Evolutionary conservation across 2,888 invertebrate species (phyloP).

Genomic region (Pseudococcus viburni): DNA sequence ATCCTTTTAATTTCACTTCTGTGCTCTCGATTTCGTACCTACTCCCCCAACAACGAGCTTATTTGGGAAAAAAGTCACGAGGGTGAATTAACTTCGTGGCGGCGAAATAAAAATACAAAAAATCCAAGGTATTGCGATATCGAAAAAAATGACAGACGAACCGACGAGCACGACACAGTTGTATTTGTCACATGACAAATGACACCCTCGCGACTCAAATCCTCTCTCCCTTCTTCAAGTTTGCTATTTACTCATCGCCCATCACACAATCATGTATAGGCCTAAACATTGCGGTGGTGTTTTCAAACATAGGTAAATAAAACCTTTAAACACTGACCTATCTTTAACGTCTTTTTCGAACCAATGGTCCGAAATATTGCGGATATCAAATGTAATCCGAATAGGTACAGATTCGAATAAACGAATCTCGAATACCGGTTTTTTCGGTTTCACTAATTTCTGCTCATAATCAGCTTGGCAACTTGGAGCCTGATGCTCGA

Average conservation of each 20-base stretch:
- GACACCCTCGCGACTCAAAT: background rate
- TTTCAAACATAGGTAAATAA: background rate
- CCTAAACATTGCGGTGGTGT: background rate
- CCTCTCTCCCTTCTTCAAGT: background rate
- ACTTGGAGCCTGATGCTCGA: background rate
- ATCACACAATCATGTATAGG: background rate
- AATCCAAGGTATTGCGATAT: background rate
- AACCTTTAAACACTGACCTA: conserved; percentile 4
- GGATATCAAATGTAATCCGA: background rate
- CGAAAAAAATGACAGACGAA: background rate
- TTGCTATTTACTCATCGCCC: background rate
- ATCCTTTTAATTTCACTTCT: background rate
- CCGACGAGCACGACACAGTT: background rate
- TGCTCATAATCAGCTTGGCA: background rate
- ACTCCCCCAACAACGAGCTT: background rate
- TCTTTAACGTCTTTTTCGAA: conserved; percentile 24
- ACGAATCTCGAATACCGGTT: background rate
- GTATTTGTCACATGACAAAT: conserved; percentile 36
- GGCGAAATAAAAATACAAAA: background rate
- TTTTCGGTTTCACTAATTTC: conserved; percentile 6
- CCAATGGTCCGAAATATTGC: conserved; percentile 5
- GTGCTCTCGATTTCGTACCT: background rate
- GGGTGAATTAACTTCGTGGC: background rate
- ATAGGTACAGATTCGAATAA: background rate
- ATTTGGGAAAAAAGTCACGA: background rate